Conservation (phyloP, 37 sponge, comb jelly and placozoan species). For the Oopsacas minuta region DNA sequence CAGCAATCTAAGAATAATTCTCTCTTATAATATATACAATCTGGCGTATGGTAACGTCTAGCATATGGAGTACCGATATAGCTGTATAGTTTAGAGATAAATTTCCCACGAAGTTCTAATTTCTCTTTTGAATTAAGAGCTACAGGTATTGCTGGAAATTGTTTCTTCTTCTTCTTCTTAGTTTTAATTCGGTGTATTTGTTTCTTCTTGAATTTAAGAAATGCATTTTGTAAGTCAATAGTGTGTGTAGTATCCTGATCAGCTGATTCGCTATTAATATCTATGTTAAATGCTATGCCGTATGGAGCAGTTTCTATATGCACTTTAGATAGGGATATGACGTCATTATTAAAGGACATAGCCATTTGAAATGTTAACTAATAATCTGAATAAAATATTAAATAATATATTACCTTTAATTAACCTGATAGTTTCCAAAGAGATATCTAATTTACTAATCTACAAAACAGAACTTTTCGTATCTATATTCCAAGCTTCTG, state of each 20-base stretch:
- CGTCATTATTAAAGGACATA: too few relatives aligned
- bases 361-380: neutral
- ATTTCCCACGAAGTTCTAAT: constrained; percentile 34
- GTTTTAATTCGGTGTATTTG: neutral
- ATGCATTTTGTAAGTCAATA: neutral
- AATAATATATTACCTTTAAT: neutral
- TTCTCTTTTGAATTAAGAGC: constrained; percentile 18
- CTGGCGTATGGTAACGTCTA: constrained; percentile 44
- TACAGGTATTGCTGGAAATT: neutral
- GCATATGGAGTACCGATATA: constrained; percentile 70
- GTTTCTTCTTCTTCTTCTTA: neutral
- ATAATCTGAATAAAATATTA: neutral
- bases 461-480: too few relatives aligned
- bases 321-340: too few relatives aligned
- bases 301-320: neutral
- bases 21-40: constrained; percentile 23
- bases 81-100: constrained; percentile 32
- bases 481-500: constrained; percentile 69
- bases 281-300: neutral
- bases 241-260: neutral
- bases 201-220: neutral
- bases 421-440: too few relatives aligned
- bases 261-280: neutral
- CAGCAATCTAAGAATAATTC: constrained; percentile 74
- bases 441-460: too few relatives aligned